Evolutionary conservation across 2,113 vertebrate genomes (phyloP).

Genomic region (Pteropus alecto): DNA sequence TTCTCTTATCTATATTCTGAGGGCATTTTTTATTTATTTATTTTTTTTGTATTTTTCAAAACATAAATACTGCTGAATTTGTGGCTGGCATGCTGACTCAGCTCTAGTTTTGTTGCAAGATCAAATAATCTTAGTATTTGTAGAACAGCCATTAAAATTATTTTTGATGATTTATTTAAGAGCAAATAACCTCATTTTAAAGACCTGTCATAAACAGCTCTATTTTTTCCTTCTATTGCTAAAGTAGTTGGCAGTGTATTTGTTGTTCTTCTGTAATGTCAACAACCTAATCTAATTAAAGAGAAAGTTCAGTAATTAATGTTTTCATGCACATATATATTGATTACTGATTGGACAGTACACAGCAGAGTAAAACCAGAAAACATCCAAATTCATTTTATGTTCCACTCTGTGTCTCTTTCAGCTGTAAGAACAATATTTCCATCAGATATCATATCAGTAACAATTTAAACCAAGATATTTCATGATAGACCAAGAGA

Average conservation of each 20-base stretch:
- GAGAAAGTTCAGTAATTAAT: constrained; percentile 75
- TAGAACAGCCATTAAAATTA: constrained; percentile 70
- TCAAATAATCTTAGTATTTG: constrained; percentile 75
- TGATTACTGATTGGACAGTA: background rate
- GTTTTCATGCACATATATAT: background rate
- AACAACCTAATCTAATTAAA: constrained; percentile 80
- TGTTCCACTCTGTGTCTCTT: background rate
- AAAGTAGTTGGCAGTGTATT: constrained; percentile 73
- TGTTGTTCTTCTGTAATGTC: constrained; percentile 72
- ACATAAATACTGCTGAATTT: constrained; percentile 72
- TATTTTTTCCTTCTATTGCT: constrained; percentile 78
- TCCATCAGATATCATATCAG: background rate
- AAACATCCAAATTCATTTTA: background rate
- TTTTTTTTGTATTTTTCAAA: constrained; percentile 65
- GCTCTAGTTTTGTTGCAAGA: constrained; percentile 69
- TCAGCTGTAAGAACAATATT: background rate
- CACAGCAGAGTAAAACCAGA: background rate
- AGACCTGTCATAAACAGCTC: constrained; percentile 66
- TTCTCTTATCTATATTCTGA: constrained; percentile 65
- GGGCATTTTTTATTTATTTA: background rate
- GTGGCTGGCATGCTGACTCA: constrained; percentile 74
- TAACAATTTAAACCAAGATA: background rate
- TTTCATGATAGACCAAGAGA: no score
- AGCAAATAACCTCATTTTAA: constrained; percentile 75
- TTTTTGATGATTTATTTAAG: constrained; percentile 72